Percentiles rank a stretch among this genome's conserved stretches.
These are phyloP conservation scores for Phymanthus crucifer DNA, from an alignment of 92 coral and sea anemone species.

Conservation along the genomic window DNA sequence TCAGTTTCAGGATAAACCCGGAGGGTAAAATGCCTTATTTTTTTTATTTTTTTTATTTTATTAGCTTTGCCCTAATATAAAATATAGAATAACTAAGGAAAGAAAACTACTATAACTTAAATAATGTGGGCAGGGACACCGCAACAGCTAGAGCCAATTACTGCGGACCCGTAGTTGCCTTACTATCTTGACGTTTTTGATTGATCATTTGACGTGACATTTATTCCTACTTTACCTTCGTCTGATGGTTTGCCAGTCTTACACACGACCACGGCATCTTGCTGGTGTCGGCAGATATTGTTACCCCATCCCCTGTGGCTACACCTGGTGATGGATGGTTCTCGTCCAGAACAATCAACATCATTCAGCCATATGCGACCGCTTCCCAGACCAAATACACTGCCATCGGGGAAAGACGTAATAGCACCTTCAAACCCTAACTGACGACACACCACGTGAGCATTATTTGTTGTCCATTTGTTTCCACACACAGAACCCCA, in stretches of 20 bases:
- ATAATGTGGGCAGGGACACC: no score
- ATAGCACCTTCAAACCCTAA: conserved; percentile 51
- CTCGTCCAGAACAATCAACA: conserved; percentile 39
- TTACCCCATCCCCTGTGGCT: conserved; percentile 60
- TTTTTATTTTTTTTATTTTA: no score
- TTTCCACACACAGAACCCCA: conserved; percentile 69
- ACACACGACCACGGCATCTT: conserved; percentile 51
- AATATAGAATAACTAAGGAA: no score
- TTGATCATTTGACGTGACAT: neutral
- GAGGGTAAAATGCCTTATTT: no score
- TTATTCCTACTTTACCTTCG: conserved; percentile 22
- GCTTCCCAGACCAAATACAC: conserved; percentile 39
- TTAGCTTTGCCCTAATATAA: no score
- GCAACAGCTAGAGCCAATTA: no score
- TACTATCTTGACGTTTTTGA: neutral
- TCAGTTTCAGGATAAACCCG: no score
- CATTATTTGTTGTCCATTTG: conserved; percentile 41
- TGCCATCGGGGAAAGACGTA: conserved; percentile 41
- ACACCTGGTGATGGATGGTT: conserved; percentile 44
- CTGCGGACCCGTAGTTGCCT: no score
- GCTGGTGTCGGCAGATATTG: conserved; percentile 35
- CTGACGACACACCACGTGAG: conserved; percentile 56
- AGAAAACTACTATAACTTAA: no score
- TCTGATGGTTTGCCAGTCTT: conserved; percentile 18
- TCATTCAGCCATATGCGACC: conserved; percentile 60